A percentile compares a stretch with the other conserved stretches of the same genome.
phyloP scores from a whole-genome alignment of 1,140 invertebrate species.

The Drosophila murphyi region DNA sequence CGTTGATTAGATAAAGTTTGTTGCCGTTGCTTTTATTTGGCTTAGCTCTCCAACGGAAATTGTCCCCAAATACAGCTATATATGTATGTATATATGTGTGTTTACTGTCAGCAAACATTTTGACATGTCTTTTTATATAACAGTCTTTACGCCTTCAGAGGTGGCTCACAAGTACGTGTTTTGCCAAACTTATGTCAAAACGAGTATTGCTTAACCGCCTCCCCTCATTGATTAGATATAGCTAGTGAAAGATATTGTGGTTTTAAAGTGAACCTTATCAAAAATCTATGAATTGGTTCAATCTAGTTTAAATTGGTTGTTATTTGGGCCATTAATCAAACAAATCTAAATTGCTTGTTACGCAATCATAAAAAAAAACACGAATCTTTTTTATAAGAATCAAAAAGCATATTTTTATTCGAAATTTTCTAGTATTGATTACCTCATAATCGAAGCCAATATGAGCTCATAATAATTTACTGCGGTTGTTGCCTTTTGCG shows the following conservation, averaged over 20 bases:
- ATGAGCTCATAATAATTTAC: background rate
- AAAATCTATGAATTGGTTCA: constrained; percentile 9
- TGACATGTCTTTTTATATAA: constrained; percentile 31
- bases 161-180: constrained; percentile 2
- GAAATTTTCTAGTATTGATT: background rate
- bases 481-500: no score
- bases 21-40: constrained; percentile 4
- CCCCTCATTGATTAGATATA: constrained; percentile 42
- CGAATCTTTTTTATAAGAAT: no score
- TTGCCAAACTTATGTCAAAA: constrained; percentile 6
- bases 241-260: background rate
- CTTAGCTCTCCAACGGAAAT: constrained; percentile 21
- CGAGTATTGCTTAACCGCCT: background rate
- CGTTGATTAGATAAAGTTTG: constrained; percentile 36
- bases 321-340: background rate
- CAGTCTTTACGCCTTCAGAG: constrained; percentile 15
- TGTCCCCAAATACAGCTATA: constrained; percentile 13
- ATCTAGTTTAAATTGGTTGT: constrained; percentile 5
- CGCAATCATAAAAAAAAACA: no score
- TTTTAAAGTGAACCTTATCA: constrained; percentile 1
- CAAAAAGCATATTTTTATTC: no score
- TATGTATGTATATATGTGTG: background rate
- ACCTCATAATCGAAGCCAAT: background rate
- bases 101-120: constrained; percentile 30
- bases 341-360: background rate